Conservation (phyloP, 1,140 invertebrate genomes). For the Achatina immaculata region DNA sequence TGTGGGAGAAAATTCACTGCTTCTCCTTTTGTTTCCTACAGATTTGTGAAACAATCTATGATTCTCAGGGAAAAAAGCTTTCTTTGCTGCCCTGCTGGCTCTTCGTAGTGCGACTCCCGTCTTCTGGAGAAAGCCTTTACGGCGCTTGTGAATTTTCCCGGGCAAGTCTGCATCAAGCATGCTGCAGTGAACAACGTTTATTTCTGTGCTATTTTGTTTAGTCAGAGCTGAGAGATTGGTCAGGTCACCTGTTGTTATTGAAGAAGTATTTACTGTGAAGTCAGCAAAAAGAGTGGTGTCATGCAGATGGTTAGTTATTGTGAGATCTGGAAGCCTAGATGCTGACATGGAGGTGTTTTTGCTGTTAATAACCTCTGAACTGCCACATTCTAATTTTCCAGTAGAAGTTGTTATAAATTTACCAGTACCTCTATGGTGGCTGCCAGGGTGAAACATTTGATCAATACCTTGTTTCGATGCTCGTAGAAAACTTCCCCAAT, state of each 20-base stretch:
- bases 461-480: conserved; percentile 31
- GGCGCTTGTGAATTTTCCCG: conserved; percentile 16
- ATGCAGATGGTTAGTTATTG: conserved; percentile 1
- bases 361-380: not conserved
- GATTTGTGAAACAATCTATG: conserved; percentile 34
- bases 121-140: conserved; percentile 39
- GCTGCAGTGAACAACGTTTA: conserved; percentile 19
- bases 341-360: conserved; percentile 29
- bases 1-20: conserved; percentile 37
- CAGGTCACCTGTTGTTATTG: not conserved
- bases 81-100: conserved; percentile 41
- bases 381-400: conserved; percentile 21
- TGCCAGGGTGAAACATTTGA: conserved; percentile 24
- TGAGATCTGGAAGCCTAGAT: conserved; percentile 14
- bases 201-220: conserved; percentile 7
- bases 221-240: conserved; percentile 19
- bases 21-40: conserved; percentile 33
- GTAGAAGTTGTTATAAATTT: conserved; percentile 18
- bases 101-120: conserved; percentile 41
- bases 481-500: conserved; percentile 28
- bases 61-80: conserved; percentile 49
- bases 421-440: not conserved
- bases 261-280: conserved; percentile 17
- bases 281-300: conserved; percentile 33
- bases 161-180: conserved; percentile 26